These are phyloP conservation scores for Sardina pilchardus DNA, from an alignment of 2,113 vertebrate species.

Conservation along the genomic window DNA sequence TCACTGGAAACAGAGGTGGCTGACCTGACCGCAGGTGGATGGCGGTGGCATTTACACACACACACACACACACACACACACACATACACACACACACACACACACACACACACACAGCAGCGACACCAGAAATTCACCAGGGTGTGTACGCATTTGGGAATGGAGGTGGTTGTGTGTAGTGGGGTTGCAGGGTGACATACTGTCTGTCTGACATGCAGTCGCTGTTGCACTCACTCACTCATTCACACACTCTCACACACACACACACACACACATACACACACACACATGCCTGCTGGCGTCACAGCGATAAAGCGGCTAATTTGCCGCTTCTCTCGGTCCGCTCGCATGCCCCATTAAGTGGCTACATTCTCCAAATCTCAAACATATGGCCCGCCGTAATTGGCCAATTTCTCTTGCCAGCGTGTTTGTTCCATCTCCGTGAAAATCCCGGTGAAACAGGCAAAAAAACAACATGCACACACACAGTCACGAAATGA, in stretches of 20 bases:
- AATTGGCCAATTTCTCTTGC: conserved; percentile 77
- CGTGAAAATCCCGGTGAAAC: conserved; percentile 7
- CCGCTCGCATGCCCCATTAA: conserved; percentile 69
- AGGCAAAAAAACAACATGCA: conserved; percentile 34
- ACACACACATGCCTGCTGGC: conserved; percentile 5
- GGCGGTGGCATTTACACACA: not conserved
- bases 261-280: not conserved
- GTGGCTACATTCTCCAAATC: conserved; percentile 72
- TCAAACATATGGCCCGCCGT: conserved; percentile 76
- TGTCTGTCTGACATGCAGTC: not conserved
- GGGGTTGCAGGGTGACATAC: not conserved
- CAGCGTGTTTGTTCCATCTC: conserved; percentile 55
- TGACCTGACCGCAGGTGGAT: not conserved
- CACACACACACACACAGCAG: not conserved
- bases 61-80: not conserved
- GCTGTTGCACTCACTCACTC: not conserved
- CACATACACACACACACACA: not conserved
- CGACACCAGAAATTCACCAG: not conserved
- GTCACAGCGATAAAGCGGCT: conserved; percentile 34
- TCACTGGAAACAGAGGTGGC: not conserved
- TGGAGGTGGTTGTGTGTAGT: not conserved
- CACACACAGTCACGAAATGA: not conserved
- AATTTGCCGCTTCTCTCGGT: conserved; percentile 51
- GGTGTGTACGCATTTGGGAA: not conserved
- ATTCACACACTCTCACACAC: conserved; percentile 14